Evolutionary conservation across 92 coral and sea anemone genomes (phyloP).

Genomic region (Zoanthus sansibaricus): DNA sequence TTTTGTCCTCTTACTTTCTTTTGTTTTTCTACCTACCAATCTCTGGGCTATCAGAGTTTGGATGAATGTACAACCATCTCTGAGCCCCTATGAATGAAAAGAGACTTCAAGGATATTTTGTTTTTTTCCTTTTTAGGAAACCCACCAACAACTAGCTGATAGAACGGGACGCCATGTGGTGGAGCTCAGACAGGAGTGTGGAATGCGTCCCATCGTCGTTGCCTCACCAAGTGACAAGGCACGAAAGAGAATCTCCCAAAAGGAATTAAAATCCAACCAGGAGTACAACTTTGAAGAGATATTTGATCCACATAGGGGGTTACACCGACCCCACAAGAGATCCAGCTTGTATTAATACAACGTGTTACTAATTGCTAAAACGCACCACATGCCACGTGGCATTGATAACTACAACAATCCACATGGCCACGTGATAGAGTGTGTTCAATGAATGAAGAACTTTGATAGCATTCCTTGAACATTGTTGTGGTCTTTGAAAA

Average conservation of each 20-base stretch:
- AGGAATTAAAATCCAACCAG: constrained; percentile 65
- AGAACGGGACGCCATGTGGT: constrained; percentile 97
- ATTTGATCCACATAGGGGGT: constrained; percentile 95
- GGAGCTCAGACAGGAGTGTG: constrained; percentile 91
- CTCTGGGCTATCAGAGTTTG: too few species aligned
- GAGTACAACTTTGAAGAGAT: constrained; percentile 92
- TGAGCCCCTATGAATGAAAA: neutral
- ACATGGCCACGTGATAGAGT: neutral
- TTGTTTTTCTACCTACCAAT: too few species aligned
- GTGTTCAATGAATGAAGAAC: neutral
- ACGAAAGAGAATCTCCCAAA: constrained; percentile 70
- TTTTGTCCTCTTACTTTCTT: too few species aligned
- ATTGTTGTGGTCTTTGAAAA: too few species aligned
- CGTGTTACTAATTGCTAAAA: neutral
- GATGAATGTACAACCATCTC: too few species aligned
- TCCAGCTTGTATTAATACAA: constrained; percentile 55
- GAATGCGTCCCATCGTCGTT: constrained; percentile 89
- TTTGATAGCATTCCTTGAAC: too few species aligned
- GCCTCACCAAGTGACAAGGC: constrained; percentile 90
- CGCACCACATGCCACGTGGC: neutral
- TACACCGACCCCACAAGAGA: constrained; percentile 91
- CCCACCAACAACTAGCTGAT: constrained; percentile 96
- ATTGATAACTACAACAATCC: neutral
- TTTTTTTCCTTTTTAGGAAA: constrained; percentile 69
- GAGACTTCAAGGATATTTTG: neutral